Conservation (phyloP, 2,113 vertebrate species). For the Dromiciops gliroides region DNA sequence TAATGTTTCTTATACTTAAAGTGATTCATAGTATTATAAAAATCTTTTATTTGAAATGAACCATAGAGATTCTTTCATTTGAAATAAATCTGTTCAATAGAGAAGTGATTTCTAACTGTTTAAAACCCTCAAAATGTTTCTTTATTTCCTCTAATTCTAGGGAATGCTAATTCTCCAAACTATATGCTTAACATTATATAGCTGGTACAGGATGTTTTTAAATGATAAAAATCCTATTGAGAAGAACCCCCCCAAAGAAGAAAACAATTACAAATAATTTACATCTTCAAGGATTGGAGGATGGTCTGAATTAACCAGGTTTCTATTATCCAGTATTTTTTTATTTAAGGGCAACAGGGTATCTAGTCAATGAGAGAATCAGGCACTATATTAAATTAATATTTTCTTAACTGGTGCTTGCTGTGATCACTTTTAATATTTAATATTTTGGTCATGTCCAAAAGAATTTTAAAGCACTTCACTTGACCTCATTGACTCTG, state of each 20-base stretch:
- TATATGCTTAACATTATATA: constrained; percentile 34
- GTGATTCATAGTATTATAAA: not conserved
- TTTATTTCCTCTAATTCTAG: not conserved
- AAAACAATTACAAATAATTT: not conserved
- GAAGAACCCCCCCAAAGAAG: not conserved
- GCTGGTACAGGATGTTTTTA: not conserved
- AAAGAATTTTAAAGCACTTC: not conserved
- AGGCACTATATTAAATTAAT: not conserved
- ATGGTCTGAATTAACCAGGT: not conserved
- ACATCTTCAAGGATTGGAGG: not conserved
- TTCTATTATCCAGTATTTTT: not conserved
- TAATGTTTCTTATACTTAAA: constrained; percentile 7
- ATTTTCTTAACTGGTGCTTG: not conserved
- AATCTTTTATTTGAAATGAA: not conserved
- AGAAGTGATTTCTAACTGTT: not conserved
- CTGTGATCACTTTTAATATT: not conserved
- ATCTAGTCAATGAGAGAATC: not conserved
- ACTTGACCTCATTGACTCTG: not conserved
- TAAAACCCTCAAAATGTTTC: not conserved
- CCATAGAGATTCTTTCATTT: not conserved
- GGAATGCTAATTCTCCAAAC: not conserved
- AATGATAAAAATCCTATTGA: not conserved
- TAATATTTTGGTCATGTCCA: not conserved
- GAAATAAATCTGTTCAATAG: not conserved
- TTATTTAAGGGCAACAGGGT: constrained; percentile 6